A percentile compares a stretch with the other conserved stretches of the same genome.
Conservation (phyloP, 2,113 vertebrate species). For the Columba livia region DNA sequence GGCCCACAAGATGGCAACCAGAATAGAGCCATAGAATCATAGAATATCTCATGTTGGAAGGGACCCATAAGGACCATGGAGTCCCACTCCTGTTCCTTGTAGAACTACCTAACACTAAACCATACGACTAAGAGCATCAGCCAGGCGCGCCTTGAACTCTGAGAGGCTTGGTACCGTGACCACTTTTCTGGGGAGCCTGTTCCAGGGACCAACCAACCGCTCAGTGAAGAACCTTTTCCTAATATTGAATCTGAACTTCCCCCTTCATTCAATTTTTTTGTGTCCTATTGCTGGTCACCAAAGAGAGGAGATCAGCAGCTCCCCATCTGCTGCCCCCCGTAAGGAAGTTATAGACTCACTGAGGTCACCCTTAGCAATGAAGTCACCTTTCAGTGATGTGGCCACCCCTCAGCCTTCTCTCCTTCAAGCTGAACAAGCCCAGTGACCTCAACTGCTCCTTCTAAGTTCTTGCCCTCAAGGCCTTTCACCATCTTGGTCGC, state of each 20-base stretch:
- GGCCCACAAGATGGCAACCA: not conserved
- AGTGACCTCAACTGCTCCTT: not conserved
- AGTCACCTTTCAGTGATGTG: not conserved
- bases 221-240: not conserved
- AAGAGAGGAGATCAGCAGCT: not conserved
- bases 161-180: not conserved
- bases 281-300: not conserved
- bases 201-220: accelerated
- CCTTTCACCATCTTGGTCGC: not conserved
- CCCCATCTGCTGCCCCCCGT: accelerated
- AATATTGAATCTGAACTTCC: not conserved
- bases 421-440: not conserved
- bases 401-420: not conserved
- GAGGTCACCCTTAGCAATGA: not conserved
- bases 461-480: not conserved
- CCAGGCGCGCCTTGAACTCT: not conserved
- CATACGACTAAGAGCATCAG: not conserved
- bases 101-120: not conserved
- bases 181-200: not conserved
- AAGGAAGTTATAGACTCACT: accelerated
- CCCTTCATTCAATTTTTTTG: not conserved
- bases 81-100: not conserved
- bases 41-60: not conserved
- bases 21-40: not conserved
- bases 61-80: not conserved